Conservation (phyloP, 2,888 invertebrate genomes). For the Monochamus alternatus region DNA sequence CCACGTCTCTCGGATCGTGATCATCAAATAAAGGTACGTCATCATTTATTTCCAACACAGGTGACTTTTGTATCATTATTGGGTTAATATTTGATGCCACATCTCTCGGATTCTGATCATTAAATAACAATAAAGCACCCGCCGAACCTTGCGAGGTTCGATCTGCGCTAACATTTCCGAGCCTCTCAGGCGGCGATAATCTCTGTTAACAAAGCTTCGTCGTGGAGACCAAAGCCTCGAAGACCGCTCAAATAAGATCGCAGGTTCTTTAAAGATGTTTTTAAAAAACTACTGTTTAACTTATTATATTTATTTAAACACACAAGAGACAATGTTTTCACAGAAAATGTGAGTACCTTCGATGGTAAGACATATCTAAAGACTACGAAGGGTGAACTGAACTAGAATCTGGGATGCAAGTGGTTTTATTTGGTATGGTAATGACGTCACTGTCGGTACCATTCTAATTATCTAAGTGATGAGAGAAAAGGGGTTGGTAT, state of each 20-base stretch:
- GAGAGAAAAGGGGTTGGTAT: not conserved
- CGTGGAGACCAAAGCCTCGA: too few species aligned
- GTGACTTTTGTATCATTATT: too few species aligned
- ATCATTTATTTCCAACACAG: too few species aligned
- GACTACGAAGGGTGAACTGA: not conserved
- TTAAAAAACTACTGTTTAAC: not conserved
- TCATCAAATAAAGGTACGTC: too few species aligned
- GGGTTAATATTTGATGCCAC: too few species aligned
- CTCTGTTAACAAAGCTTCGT: too few species aligned
- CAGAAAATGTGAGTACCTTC: not conserved
- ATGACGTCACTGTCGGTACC: not conserved
- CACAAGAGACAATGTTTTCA: not conserved
- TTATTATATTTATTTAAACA: not conserved
- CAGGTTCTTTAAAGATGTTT: not conserved
- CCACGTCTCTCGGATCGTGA: too few species aligned
- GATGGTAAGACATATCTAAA: not conserved
- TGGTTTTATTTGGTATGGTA: not conserved
- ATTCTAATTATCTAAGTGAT: not conserved
- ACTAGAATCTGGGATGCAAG: not conserved
- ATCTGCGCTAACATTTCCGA: too few species aligned
- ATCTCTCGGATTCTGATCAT: too few species aligned
- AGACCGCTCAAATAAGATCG: conserved; percentile 17
- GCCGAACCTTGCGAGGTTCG: too few species aligned
- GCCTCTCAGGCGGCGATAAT: too few species aligned
- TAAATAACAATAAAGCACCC: too few species aligned